Percentiles rank a stretch among this genome's conserved stretches.
These are phyloP conservation scores for Acrossocheilus wenchowensis DNA, from an alignment of 2,797 vertebrate genomes.

Conservation along the genomic window DNA sequence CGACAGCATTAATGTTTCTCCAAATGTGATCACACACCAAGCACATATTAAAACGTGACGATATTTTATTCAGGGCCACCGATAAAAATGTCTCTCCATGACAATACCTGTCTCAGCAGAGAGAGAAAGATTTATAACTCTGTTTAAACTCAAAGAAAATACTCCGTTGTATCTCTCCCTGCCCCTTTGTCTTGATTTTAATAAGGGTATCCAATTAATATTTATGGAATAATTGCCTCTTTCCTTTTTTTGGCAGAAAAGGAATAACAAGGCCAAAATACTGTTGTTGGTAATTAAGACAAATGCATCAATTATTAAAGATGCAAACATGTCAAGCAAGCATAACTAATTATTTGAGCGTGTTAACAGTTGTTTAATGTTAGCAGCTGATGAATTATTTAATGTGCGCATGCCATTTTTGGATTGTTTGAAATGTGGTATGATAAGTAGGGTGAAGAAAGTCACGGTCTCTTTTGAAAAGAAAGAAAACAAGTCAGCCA, in stretches of 20 bases:
- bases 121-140: constrained; percentile 66
- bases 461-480: constrained; percentile 62
- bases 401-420: constrained; percentile 90
- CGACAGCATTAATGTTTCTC: constrained; percentile 68
- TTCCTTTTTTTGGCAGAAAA: constrained; percentile 91
- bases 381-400: constrained; percentile 99
- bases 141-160: constrained; percentile 65
- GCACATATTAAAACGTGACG: constrained; percentile 55
- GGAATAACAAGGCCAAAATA: constrained; percentile 91
- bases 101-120: constrained; percentile 65
- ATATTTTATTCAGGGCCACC: constrained; percentile 57
- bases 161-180: constrained; percentile 58
- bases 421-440: constrained; percentile 88
- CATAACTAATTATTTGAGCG: constrained; percentile 99
- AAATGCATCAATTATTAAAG: constrained; percentile 99
- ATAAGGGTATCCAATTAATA: constrained; percentile 97
- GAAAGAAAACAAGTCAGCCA: constrained; percentile 55
- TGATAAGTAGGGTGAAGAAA: constrained; percentile 73
- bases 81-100: constrained; percentile 57
- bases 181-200: constrained; percentile 87
- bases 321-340: constrained; percentile 99
- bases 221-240: constrained; percentile 93
- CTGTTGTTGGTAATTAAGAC: constrained; percentile 99
- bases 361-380: constrained; percentile 99
- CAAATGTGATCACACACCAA: constrained; percentile 63